Base-by-base conservation (phyloP, 2,888 invertebrate genomes). In the Patella pellucida region DNA sequence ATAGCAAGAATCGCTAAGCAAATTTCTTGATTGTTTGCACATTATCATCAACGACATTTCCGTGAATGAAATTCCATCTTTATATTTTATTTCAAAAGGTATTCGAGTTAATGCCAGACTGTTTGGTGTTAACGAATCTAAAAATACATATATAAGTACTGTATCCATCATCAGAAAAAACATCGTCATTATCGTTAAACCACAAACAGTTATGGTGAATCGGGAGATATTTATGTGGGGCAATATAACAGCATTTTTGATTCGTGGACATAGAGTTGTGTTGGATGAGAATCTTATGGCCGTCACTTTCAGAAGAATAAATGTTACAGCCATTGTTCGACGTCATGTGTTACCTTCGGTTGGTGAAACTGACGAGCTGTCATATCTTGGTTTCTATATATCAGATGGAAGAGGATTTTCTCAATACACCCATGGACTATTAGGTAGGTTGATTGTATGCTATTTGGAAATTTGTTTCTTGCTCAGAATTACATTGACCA, bases 331-430 rank as follows among this genome's bases (percentile, higher is more conserved):
- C 12, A 75, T 78, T 14, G 76, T 81, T 51, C 68, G 73, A 73
- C 72, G 75, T 15, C 78, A 78, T 23, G n/a, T 68, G 52, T 19
- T 68, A 1, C 27, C 50, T 16, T 73, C 73, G 12, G 14, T 15
- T n/a, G 14, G 31, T 14, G 62, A 27, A 11, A 52, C 56, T 11
- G 73, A 81, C 14, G 68, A 52, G 31, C 75, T 75, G 5, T 75
- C 73, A 15, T 81, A 76, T 41, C 73, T 81, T 69, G 81, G 81
- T 5, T 76, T 81, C 31, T 81, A 81, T 69, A 76, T 81, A 62
- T 62, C 79, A 5, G 81, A 81, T n/a, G 77, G 76, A 4, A 71
- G 79, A 16, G 81, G 77, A n/a, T 68, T 81, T 50, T 78, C 77
- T 14, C 56, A 74, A 19, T 69, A 69, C 12, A 79, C 79, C 0